phyloP scores from a whole-genome alignment of 2,797 vertebrate genomes.

The Thripadectes ignobilis region DNA sequence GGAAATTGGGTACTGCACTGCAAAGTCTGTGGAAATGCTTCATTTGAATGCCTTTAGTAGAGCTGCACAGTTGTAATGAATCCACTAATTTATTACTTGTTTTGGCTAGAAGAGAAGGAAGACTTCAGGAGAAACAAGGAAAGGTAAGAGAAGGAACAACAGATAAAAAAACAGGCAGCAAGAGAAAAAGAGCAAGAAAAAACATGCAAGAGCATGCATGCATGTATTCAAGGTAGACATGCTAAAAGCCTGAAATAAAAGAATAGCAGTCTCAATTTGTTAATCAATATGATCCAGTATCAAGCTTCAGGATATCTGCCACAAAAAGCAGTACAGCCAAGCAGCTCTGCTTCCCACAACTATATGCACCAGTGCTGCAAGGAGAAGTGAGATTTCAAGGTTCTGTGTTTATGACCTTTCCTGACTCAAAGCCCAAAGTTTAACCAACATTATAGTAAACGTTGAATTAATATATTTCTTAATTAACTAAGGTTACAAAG shows the following conservation, averaged over 20 bases:
- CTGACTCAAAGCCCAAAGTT: neutral
- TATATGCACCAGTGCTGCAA: fast-evolving
- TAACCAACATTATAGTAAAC: neutral
- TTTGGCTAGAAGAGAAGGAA: neutral
- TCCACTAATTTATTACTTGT: neutral
- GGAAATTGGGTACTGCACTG: neutral
- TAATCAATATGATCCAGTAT: neutral
- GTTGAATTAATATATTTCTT: neutral
- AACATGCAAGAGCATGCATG: neutral
- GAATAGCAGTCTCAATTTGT: neutral
- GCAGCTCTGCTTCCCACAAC: neutral
- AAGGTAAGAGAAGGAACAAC: neutral
- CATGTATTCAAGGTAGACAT: neutral
- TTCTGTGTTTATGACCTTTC: neutral
- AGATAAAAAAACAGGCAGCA: neutral
- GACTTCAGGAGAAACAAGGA: neutral
- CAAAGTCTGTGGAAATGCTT: neutral
- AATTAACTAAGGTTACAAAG: neutral
- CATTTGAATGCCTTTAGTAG: neutral
- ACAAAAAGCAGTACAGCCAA: neutral
- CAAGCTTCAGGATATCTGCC: neutral
- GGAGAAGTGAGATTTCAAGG: neutral
- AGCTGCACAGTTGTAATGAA: neutral
- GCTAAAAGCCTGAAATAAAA: neutral
- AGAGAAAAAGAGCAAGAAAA: neutral